phyloP scores from a whole-genome alignment of 2,797 vertebrate genomes.

The Adelosebastes latens region DNA sequence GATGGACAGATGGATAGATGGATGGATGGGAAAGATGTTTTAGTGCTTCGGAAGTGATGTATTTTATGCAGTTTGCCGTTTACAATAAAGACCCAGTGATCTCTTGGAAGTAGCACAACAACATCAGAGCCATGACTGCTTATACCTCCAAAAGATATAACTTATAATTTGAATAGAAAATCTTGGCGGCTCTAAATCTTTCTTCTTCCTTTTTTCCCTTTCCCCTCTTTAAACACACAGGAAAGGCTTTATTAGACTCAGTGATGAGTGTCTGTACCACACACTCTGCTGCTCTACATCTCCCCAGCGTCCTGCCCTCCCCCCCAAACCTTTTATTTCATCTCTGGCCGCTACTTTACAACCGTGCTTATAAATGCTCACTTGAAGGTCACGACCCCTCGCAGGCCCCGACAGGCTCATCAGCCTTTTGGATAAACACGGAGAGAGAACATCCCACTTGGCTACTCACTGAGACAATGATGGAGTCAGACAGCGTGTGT shows the following conservation, averaged over 20 bases:
- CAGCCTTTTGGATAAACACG: conserved; percentile 37
- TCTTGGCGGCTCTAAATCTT: background rate
- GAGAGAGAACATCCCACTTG: conserved; percentile 48
- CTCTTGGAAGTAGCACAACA: background rate
- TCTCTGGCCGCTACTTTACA: conserved; percentile 18
- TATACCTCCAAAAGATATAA: background rate
- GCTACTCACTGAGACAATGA: conserved; percentile 59
- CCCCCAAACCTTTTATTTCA: conserved; percentile 25
- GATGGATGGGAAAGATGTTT: background rate
- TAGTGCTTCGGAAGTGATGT: background rate
- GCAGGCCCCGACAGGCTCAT: conserved; percentile 26
- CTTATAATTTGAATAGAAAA: background rate
- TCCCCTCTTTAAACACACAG: background rate
- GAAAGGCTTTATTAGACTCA: background rate
- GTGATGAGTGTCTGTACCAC: background rate
- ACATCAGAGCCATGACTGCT: background rate
- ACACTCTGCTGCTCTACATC: conserved; percentile 4
- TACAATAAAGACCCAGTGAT: background rate
- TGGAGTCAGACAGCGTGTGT: conserved; percentile 62
- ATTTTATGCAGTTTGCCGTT: background rate
- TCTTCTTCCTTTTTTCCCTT: background rate
- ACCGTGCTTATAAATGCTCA: conserved; percentile 30
- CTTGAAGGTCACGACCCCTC: conserved; percentile 41
- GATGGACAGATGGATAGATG: background rate
- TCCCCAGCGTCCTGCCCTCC: conserved; percentile 14